Evolutionary conservation across 2,113 vertebrate genomes (phyloP).

Genomic region (Albula goreensis): DNA sequence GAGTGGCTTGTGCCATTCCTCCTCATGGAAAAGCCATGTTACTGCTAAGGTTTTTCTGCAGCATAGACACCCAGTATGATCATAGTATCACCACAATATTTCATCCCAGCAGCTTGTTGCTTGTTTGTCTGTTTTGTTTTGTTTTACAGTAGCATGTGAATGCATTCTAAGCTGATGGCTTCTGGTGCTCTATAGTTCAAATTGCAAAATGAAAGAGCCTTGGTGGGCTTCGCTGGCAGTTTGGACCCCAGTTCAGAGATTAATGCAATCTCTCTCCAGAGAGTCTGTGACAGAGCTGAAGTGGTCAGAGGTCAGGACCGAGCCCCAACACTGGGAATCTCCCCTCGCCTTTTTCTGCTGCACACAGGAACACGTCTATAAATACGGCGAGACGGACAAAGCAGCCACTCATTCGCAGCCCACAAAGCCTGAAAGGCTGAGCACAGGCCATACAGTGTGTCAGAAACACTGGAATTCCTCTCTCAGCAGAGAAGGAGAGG

Average conservation of each 20-base stretch:
- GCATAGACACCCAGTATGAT: not conserved
- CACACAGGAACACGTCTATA: conserved; percentile 35
- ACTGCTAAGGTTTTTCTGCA: not conserved
- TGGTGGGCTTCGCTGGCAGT: not conserved
- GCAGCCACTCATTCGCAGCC: conserved; percentile 45
- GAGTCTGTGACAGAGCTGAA: conserved; percentile 21
- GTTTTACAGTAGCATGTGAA: not conserved
- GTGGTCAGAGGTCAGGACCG: conserved; percentile 36
- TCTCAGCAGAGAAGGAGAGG: not conserved
- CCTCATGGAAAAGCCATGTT: not conserved
- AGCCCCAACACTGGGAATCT: conserved; percentile 37
- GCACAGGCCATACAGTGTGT: conserved; percentile 37
- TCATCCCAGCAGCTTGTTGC: not conserved
- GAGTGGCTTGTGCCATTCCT: conserved; percentile 14
- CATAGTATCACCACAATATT: not conserved
- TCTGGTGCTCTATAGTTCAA: not conserved
- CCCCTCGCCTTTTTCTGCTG: conserved; percentile 13
- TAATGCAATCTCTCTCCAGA: conserved; percentile 14
- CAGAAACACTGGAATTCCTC: conserved; percentile 38
- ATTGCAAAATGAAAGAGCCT: not conserved
- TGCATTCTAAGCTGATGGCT: not conserved
- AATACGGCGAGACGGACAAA: conserved; percentile 58
- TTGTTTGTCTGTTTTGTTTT: too few relatives aligned
- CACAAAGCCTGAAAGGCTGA: conserved; percentile 25
- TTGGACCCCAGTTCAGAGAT: conserved; percentile 17